A percentile compares a stretch with the other conserved stretches of the same genome.
Evolutionary conservation across 2,797 vertebrate species (phyloP).

Genomic region (Argyrosomus regius): DNA sequence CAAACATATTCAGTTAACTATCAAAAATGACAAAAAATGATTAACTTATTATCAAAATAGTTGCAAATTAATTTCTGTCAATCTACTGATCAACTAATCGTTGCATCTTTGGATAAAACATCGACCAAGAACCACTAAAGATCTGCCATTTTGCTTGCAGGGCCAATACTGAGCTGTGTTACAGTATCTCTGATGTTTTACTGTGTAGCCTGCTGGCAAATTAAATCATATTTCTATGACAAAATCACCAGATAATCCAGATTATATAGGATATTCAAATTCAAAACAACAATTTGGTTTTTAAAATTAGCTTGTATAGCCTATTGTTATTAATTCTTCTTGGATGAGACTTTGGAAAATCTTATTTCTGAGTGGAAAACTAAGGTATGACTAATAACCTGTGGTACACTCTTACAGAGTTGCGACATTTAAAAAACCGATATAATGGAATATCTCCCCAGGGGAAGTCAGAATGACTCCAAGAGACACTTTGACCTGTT

Average conservation of each 20-base stretch:
- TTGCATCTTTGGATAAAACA: background rate
- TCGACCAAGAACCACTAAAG: background rate
- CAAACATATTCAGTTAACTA: background rate
- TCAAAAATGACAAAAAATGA: background rate
- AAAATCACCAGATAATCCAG: background rate
- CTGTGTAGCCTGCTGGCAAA: background rate
- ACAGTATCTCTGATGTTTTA: background rate
- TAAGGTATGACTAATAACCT: background rate
- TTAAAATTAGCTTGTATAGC: background rate
- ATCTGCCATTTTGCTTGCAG: background rate
- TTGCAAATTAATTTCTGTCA: background rate
- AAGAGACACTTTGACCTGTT: constrained; percentile 11
- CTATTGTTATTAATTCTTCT: background rate
- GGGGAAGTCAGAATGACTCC: constrained; percentile 14
- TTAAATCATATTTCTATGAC: background rate
- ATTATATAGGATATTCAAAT: background rate
- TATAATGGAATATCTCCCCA: constrained; percentile 9
- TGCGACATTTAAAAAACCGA: constrained; percentile 11
- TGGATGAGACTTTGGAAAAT: background rate
- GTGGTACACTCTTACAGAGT: background rate
- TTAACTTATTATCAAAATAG: background rate
- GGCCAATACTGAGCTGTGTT: background rate
- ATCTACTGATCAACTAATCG: background rate
- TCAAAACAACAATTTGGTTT: background rate
- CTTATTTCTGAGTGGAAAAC: background rate